Evolutionary conservation across 2,113 vertebrate genomes (phyloP), one percentile per base, ranked within the genome.

Genomic region (Channa argus): DNA sequence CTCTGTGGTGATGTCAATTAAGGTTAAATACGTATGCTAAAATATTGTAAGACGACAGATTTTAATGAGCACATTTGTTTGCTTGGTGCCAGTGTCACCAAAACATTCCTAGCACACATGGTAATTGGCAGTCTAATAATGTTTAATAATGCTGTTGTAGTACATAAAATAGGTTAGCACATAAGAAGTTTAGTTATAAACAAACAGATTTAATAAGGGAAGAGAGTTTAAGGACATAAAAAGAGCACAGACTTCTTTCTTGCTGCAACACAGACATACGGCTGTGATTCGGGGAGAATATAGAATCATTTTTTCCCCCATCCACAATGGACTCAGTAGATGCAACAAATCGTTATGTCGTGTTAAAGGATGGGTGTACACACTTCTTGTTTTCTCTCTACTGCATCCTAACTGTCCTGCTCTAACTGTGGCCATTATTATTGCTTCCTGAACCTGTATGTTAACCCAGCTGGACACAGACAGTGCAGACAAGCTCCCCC

Each of bases 401-500:
- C 8, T 58, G 46, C 14, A 61, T 46, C 54, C 44, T 75, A 38
- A 43, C 11, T 38, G 52, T 47, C 38, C 63, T 70, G 41, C 24
- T 39, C 51, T 63, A n/a, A 54, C 44, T 74, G n/a, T 15, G 52
- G n/a, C 44, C 56, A 13, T 43, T 63, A 62, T 38, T 59, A 43
- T 47, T 50, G 47, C 34, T 65, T 8, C 1, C 2, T 59, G 39
- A 49, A 55, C 63, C 51, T 73, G 37, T 12, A 69, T 2, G 6
- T 69, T 49, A 44, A 24, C 39, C n/a, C 56, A 53, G 51, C 43
- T 44, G 63, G 55, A 56, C 56, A 60, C 14, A 33, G 24, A 24
- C 24, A 39, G 53, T 56, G 13, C 43, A 86, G 68, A 79, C 63
- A 56, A 41, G 24, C 55, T 60, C 39, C 58, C 58, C 13, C 8